Percentiles rank a stretch among this genome's conserved stretches.
Evolutionary conservation across 64 coral and sea anemone species (phyloP).

Genomic region (Montipora cactus): DNA sequence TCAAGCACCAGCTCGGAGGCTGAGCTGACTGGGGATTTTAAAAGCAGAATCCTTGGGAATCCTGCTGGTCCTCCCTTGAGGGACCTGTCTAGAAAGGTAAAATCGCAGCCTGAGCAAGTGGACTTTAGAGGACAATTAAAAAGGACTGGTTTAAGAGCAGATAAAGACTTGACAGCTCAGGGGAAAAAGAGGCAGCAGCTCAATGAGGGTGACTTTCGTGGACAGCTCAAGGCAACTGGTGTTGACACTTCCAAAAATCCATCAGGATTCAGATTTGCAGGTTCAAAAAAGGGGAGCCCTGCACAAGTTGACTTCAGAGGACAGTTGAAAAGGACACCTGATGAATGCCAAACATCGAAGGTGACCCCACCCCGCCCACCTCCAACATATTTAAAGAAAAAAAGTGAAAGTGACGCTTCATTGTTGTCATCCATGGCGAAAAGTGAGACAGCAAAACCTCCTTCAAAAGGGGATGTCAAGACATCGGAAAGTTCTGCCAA

Average conservation of each 20-base stretch:
- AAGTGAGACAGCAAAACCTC: not conserved
- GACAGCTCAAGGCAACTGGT: constrained; percentile 25
- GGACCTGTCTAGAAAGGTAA: constrained; percentile 40
- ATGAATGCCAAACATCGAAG: not conserved
- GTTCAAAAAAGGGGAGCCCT: constrained; percentile 23
- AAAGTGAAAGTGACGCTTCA: not conserved
- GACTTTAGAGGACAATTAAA: constrained; percentile 60
- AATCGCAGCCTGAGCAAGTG: constrained; percentile 28
- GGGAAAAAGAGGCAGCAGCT: constrained; percentile 19
- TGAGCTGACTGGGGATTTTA: constrained; percentile 42
- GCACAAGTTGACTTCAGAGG: constrained; percentile 63
- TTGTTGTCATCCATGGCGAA: not conserved
- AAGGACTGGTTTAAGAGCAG: constrained; percentile 39
- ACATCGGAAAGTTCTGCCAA: not conserved
- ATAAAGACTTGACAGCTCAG: constrained; percentile 21
- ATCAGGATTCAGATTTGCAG: not conserved
- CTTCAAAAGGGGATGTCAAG: not conserved
- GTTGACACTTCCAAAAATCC: constrained; percentile 22
- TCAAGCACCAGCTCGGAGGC: not conserved
- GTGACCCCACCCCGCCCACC: constrained; percentile 4
- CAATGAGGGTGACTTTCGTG: not conserved
- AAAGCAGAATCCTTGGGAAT: constrained; percentile 34
- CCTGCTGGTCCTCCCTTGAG: not conserved
- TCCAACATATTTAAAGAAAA: constrained; percentile 21
- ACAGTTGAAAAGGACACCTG: not conserved